phyloP scores from a whole-genome alignment of 2,113 vertebrate genomes.

The Psilopsiagon aymara region DNA sequence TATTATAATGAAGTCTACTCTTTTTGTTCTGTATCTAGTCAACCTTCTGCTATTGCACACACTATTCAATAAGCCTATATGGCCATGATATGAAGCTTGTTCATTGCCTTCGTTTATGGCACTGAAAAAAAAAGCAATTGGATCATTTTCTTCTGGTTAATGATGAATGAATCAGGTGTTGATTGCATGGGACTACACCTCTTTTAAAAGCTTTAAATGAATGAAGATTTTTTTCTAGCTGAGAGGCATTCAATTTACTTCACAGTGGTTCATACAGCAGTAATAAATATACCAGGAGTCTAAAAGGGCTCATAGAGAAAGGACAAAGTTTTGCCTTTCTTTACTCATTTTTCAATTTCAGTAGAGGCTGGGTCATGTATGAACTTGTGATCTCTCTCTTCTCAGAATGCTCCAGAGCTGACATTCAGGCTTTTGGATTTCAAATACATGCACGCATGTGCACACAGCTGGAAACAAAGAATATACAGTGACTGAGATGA shows the following conservation, averaged over 20 bases:
- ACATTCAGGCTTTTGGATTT: not conserved
- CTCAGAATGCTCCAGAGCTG: not conserved
- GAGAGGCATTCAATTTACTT: slow-evolving; percentile 34
- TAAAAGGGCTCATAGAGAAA: not conserved
- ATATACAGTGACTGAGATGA: not conserved
- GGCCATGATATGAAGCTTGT: not conserved
- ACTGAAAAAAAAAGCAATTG: not conserved
- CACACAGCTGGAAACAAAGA: not conserved
- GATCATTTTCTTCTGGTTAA: slow-evolving; percentile 10
- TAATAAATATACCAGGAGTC: not conserved
- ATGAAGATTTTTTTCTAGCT: slow-evolving; percentile 49
- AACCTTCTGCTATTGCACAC: not conserved
- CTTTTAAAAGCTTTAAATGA: slow-evolving; percentile 44
- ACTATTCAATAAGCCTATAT: not conserved
- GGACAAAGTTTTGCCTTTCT: not conserved
- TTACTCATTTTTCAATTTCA: not conserved
- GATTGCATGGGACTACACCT: not conserved
- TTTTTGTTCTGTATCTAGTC: not conserved
- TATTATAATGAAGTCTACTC: not conserved
- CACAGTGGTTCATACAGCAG: slow-evolving; percentile 24
- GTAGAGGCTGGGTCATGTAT: not conserved
- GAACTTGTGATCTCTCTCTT: not conserved
- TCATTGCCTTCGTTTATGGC: not conserved
- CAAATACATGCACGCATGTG: rapidly evolving
- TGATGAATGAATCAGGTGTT: not conserved